Evolutionary conservation across 2,888 invertebrate species (phyloP), one percentile per base, ranked within the genome.

Genomic region (Phengaris arion): DNA sequence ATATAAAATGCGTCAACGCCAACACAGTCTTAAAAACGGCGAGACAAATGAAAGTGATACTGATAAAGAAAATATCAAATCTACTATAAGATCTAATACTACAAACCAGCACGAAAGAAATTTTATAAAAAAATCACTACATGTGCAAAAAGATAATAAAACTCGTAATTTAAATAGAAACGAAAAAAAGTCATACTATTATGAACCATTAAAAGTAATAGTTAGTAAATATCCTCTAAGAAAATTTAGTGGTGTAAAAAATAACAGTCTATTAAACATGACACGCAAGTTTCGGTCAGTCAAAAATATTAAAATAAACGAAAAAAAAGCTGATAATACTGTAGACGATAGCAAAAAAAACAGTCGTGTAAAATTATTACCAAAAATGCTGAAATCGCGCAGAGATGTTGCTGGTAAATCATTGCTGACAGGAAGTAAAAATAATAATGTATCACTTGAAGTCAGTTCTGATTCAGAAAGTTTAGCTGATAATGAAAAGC

Each of bases 31-130:
- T 9, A 72, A 54, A 52, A 8, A 54, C 6, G n/a, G 3, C 35
- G 35, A 45, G 13, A 52, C 35, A n/a, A 72, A 54, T 8, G n/a
- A 54, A 13, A 72, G 52, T 54, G 72, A 72, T 35, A 52, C 52
- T 8, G 52, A 72, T 22, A 72, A 72, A 72, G 72, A 72, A 54
- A 72, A 72, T 72, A 22, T 52, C 0, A 45, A 12, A 64, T 45
- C 64, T 64, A 59, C 59, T 22, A 59, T 5, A 5, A 59, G 22
- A 10, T 22, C 59, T 22, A 22, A 22, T 59, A 12, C 35, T 64
- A 45, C 35, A 35, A 35, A 64, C 12, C 5, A 12, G 7, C 12
- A 35, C 5, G 35, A 64, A 64, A 64, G 12, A 9, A 48, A 48
- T 48, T 6, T 8, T 13, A 15, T n/a, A 48, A 69, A 15, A 48